Base-by-base conservation (phyloP, 2,888 invertebrate genomes). In the Drosophila monieri region DNA sequence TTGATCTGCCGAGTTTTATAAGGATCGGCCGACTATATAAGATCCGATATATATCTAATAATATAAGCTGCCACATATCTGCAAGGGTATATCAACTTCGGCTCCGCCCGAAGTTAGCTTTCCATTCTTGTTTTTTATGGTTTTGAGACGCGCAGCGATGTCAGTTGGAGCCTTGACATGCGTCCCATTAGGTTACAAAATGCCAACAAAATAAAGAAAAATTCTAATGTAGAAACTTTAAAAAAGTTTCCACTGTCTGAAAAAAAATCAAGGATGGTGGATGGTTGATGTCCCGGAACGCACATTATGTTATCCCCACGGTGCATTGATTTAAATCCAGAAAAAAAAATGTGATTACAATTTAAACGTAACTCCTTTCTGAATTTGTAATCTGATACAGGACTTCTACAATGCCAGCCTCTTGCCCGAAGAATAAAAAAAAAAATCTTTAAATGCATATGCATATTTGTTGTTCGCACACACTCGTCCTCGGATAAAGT, bases 181-280 rank as follows among this genome's bases (percentile, higher is more conserved):
- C 62, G 72, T 55, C 49, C 72, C 69, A 72, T 69, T 69, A 62
- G 54, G 46, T 55, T 54, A 39, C 48, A 53, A 68, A 54, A 70
- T 68, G 54, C 44, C 35, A 69, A 55, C 49, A 46, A 64, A 62
- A 41, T 62, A 48, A 39, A 39, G 25, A 43, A 53, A 53, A 53
- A 62, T 27, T 54, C 64, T 43, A 54, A 65, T 53, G 65, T 15
- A 14, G 27, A 51, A 72, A 51, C 27, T 51, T 54, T 15, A 23
- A 41, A 44, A 25, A 71, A 51, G 64, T 62, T 55, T 6, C 12
- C n/a, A 30, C 18, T 67, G 30, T 15, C 25, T 23, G 6, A 32
- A 15, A 55, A 37, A 35, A 27, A 9, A 9, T 0, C 8, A 27
- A 3, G 27, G 6, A 43, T 41, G 30, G 8, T 23, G 12, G 2